Base-by-base conservation (phyloP, 2,888 invertebrate genomes). In the Prionchulus punctatus region DNA sequence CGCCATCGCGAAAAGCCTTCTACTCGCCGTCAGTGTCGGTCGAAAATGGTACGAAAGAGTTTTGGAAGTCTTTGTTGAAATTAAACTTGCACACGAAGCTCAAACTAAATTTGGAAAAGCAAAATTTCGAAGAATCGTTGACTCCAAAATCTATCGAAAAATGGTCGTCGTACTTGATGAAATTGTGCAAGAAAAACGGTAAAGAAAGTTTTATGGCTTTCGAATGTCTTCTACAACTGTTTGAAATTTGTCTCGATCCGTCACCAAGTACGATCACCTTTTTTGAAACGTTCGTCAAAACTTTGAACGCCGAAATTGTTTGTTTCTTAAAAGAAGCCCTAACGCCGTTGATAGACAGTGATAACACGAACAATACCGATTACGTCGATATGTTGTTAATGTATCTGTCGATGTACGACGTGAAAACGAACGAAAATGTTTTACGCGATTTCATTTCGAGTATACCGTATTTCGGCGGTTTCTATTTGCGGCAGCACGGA, bases 401-500 rank as follows among this genome's bases (percentile, higher is more conserved):
- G 2, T 43, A 42, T 36, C 27, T 56, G 43, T 21, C 31, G 12
- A 7, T 48, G n/a, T 4, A 31, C 21, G 12, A 30, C 12, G 25
- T 47, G 12, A n/a, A 28, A 12, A 53, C 30, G 25, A 45, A 45
- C 28, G 23, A 2, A 25, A 23, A 30, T 18, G n/a, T 56, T 2
- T 4, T 42, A n/a, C 15, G 15, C 27, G 31, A 36, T 3, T 36
- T 53, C 49, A 18, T 54, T 18, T 2, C 2, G 21, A 43, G 31
- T 18, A 18, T 28, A n/a, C 54, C 57, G 2, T 36, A 49, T 18
- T 30, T 57, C 18, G 28, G 18, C 50, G 57, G 50, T 18, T 57
- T 42, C 30, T 57, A 57, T 43, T 27, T 57, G 21, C 15, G 54
- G 28, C 26, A 55, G 26, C 48, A 57, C 30, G 47, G 31, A 7